phyloP scores from a whole-genome alignment of 1,140 invertebrate species.

The Lysiphlebus fabarum region DNA sequence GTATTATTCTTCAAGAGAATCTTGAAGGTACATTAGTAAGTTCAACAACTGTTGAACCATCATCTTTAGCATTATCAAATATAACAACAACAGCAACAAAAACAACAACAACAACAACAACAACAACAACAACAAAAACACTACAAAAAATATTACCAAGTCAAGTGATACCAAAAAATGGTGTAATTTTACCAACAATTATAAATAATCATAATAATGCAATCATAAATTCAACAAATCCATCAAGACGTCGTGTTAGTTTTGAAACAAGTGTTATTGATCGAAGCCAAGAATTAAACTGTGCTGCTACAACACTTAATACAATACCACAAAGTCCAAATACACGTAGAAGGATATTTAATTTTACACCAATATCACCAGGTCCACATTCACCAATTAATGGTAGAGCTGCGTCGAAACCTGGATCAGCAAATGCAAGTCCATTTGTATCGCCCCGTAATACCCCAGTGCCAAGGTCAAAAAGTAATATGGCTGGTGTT shows the following conservation, averaged over 20 bases:
- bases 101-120: constrained; percentile 25
- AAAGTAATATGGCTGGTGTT: constrained; percentile 42
- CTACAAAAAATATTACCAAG: constrained; percentile 21
- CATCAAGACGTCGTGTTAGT: constrained; percentile 58
- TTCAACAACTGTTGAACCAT: constrained; percentile 33
- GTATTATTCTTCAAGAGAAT: constrained; percentile 70
- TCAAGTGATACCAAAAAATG: constrained; percentile 36
- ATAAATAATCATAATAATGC: constrained; percentile 42
- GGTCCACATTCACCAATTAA: constrained; percentile 63
- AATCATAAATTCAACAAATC: constrained; percentile 21
- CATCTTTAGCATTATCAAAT: constrained; percentile 28
- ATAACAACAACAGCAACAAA: constrained; percentile 1
- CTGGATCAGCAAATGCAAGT: constrained; percentile 63
- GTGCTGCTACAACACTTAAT: constrained; percentile 41
- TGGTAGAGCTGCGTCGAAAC: constrained; percentile 50
- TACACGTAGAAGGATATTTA: constrained; percentile 72
- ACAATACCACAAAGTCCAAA: constrained; percentile 61
- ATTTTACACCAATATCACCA: constrained; percentile 80
- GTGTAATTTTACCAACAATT: constrained; percentile 44
- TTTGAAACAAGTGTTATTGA: constrained; percentile 59
- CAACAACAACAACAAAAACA: constrained; percentile 25
- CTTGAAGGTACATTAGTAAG: constrained; percentile 53
- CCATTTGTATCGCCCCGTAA: constrained; percentile 81
- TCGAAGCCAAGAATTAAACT: constrained; percentile 34
- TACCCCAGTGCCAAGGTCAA: constrained; percentile 65